These are phyloP conservation scores for Cephus spinipes DNA, from an alignment of 2,888 invertebrate genomes.

Conservation along the genomic window DNA sequence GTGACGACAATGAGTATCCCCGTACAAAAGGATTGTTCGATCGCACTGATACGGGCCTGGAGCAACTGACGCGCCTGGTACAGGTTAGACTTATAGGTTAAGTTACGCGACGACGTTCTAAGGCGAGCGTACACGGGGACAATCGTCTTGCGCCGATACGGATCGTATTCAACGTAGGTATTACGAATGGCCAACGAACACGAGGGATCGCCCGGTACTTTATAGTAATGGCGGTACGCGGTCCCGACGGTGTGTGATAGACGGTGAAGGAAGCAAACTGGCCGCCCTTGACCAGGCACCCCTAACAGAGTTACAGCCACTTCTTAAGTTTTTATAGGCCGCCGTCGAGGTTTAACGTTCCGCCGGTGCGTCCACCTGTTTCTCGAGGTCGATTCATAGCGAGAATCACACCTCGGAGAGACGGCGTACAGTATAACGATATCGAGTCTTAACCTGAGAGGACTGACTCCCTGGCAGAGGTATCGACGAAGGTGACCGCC, in stretches of 20 bases:
- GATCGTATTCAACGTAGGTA: too few species aligned
- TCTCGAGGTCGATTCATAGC: neutral
- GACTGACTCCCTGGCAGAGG: neutral
- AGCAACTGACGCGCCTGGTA: neutral
- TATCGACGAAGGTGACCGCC: neutral
- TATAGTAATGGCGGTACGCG: neutral
- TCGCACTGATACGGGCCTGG: neutral
- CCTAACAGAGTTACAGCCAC: neutral
- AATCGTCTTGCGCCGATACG: too few species aligned
- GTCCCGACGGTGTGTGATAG: neutral
- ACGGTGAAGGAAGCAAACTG: neutral
- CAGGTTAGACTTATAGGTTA: neutral
- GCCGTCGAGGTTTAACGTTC: neutral
- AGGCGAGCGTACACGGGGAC: neutral
- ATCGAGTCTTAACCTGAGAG: neutral
- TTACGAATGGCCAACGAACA: too few species aligned
- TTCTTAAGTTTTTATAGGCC: neutral
- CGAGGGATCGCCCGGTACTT: too few species aligned
- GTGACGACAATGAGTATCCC: conserved; percentile 34
- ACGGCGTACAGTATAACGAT: neutral
- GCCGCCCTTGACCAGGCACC: neutral
- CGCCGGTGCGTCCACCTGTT: neutral
- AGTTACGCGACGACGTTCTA: neutral
- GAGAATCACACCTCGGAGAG: neutral
- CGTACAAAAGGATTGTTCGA: conserved; percentile 36